Percentiles rank a stretch among this genome's conserved stretches.
These are phyloP conservation scores for Acipenser transmontanus DNA, from an alignment of 2,797 vertebrate species.

Conservation along the genomic window DNA sequence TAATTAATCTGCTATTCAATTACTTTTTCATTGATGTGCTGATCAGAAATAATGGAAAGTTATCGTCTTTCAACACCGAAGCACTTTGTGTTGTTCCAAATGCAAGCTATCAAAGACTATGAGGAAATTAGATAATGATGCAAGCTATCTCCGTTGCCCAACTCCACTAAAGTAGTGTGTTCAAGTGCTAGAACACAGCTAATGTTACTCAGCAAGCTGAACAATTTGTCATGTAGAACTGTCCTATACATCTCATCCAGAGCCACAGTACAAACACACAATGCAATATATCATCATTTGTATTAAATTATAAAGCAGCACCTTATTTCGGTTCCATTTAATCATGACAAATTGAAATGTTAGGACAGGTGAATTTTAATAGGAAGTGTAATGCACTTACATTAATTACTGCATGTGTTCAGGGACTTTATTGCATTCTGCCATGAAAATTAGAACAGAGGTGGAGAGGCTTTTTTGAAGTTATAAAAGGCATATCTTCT, in stretches of 20 bases:
- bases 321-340: slow-evolving; percentile 46
- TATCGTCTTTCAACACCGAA: neutral
- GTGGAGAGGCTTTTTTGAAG: slow-evolving; percentile 6
- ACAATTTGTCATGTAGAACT: slow-evolving; percentile 45
- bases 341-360: slow-evolving; percentile 64
- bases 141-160: slow-evolving; percentile 27
- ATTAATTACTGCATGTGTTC: slow-evolving; percentile 60
- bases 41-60: slow-evolving; percentile 6
- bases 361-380: slow-evolving; percentile 62
- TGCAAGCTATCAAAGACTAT: slow-evolving; percentile 11
- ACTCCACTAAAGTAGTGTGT: slow-evolving; percentile 33
- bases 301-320: slow-evolving; percentile 48
- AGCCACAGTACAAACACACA: slow-evolving; percentile 38
- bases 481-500: slow-evolving; percentile 2
- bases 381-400: slow-evolving; percentile 49
- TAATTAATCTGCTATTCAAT: slow-evolving; percentile 4
- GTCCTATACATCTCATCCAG: slow-evolving; percentile 45
- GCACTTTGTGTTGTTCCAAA: neutral
- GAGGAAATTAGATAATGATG: slow-evolving; percentile 33
- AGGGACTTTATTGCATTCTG: slow-evolving; percentile 34
- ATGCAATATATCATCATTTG: slow-evolving; percentile 58
- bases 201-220: slow-evolving; percentile 40
- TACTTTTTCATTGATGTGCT: neutral
- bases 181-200: slow-evolving; percentile 40
- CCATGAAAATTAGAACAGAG: slow-evolving; percentile 29